Percentiles rank a stretch among this genome's conserved stretches.
Conservation (phyloP, 1,140 invertebrate genomes). For the Hylaeus anthracinus region DNA sequence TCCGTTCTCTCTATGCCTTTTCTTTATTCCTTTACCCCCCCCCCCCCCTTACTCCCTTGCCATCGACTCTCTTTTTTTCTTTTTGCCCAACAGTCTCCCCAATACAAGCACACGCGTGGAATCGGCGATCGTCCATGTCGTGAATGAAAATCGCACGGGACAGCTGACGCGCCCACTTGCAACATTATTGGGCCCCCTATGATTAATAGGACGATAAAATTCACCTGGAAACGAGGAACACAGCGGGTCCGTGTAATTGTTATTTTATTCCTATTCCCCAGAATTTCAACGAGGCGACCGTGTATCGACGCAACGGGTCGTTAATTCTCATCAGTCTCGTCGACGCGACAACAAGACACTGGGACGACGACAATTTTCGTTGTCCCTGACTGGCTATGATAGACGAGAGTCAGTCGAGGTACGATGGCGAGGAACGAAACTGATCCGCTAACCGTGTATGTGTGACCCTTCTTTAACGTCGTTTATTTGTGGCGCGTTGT, state of each 20-base stretch:
- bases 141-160: conserved; percentile 55
- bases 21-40: neutral
- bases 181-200: conserved; percentile 49
- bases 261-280: conserved; percentile 45
- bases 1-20: conserved; percentile 17
- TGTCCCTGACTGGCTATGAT: conserved; percentile 2
- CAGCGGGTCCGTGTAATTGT: conserved; percentile 35
- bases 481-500: no score
- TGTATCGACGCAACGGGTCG: conserved; percentile 19
- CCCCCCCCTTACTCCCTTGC: neutral
- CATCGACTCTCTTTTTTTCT: neutral
- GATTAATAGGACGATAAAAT: conserved; percentile 65
- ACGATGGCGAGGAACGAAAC: neutral
- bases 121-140: conserved; percentile 6
- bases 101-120: conserved; percentile 14
- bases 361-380: conserved; percentile 16
- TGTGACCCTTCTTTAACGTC: no score
- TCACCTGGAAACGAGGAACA: conserved; percentile 32
- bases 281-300: conserved; percentile 14
- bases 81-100: neutral
- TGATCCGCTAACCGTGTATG: neutral
- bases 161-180: conserved; percentile 55
- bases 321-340: conserved; percentile 56
- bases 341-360: conserved; percentile 24
- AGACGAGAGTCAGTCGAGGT: conserved; percentile 4